These are phyloP conservation scores for Aleiodes testaceus DNA, from an alignment of 2,888 invertebrate genomes.

Conservation along the genomic window DNA sequence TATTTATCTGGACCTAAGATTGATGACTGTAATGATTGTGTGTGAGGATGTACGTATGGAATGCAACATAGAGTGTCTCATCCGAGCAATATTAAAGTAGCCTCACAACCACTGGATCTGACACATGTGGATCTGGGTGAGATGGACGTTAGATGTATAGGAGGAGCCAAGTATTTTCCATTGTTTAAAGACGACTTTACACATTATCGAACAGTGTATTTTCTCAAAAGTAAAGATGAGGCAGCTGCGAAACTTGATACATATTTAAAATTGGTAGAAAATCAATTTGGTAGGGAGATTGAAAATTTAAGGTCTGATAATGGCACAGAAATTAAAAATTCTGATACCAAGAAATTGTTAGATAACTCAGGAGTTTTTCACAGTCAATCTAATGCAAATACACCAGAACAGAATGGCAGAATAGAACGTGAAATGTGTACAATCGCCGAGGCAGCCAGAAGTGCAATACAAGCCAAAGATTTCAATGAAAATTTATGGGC, in stretches of 20 bases:
- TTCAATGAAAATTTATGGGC: slow-evolving; percentile 38
- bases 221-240: slow-evolving; percentile 58
- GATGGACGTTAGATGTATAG: slow-evolving; percentile 54
- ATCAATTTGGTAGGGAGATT: slow-evolving; percentile 57
- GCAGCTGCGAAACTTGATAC: slow-evolving; percentile 50
- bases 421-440: slow-evolving; percentile 64
- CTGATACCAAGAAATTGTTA: slow-evolving; percentile 49
- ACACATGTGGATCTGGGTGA: slow-evolving; percentile 60
- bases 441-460: slow-evolving; percentile 59
- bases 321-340: slow-evolving; percentile 60
- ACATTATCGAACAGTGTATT: slow-evolving; percentile 58
- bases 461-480: slow-evolving; percentile 50
- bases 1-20: no score
- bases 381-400: slow-evolving; percentile 51
- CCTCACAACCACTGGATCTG: slow-evolving; percentile 52
- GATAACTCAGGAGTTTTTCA: slow-evolving; percentile 58
- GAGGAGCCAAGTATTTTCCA: slow-evolving; percentile 59
- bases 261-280: slow-evolving; percentile 57
- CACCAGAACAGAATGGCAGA: slow-evolving; percentile 62
- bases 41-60: slow-evolving; percentile 56
- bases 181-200: slow-evolving; percentile 57
- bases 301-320: slow-evolving; percentile 59
- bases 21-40: slow-evolving; percentile 57
- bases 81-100: slow-evolving; percentile 53
- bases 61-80: slow-evolving; percentile 56